Evolutionary conservation across 2,888 invertebrate genomes (phyloP), one percentile per base, ranked within the genome.

Genomic region (Volucella bombylans): DNA sequence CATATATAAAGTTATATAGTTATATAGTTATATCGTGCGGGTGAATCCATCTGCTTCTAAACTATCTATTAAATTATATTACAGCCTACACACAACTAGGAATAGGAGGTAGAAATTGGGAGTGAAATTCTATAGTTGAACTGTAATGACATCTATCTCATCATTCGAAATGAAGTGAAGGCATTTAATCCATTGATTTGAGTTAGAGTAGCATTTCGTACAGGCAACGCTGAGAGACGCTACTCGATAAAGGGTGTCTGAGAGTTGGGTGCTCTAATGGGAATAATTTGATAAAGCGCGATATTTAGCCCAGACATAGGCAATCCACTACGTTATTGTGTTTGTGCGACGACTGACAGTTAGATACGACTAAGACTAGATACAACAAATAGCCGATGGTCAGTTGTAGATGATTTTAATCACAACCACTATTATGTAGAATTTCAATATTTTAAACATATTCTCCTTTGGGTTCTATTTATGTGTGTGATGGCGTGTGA

Each of bases 181-280:
- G 64, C 80, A 79, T 78, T 78, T 79, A 79, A 83, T 83, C 61
- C 76, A 83, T 85, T 80, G 83, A 85, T 85, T 85, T 71, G 80
- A 81, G 76, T 85, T 85, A 76, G 72, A 80, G 76, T 74, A 79
- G 74, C 45, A 69, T 69, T 78, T 64, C 47, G 65, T 69, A 50
- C 10, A 62, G 31, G 64, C 38, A 41, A 31, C 61, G 59, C 39
- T 6, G 61, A 45, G n/a, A 47, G 41, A 59, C 38, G 47, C 62
- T 79, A 68, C 69, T 78, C 64, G 64, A n/a, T 18, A 68, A 77
- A 82, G 78, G 78, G 72, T 78, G 82, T 55, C 55, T 67, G 52
- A 74, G 47, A 31, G 43, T 47, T 57, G 10, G 45, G n/a, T 50
- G 72, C 52, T 82, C 62, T 64, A 59, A 69, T 82, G 72, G 67